Evolutionary conservation across 2,113 vertebrate species (phyloP).

Genomic region (Elanoides forficatus): DNA sequence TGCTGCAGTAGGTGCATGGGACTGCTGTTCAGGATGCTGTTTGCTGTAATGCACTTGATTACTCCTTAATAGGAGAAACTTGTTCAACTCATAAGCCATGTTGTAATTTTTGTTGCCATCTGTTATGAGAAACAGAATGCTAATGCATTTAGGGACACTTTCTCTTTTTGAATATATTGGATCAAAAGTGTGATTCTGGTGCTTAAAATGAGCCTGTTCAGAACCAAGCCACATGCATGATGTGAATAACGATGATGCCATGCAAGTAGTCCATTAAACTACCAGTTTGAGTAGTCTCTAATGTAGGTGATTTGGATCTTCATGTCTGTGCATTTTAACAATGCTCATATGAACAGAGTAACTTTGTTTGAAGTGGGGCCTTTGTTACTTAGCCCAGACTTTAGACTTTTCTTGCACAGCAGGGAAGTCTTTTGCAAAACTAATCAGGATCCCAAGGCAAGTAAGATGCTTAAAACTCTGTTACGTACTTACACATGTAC

Average conservation of each 20-base stretch:
- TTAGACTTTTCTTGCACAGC: neutral
- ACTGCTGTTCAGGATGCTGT: neutral
- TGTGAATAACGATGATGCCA: neutral
- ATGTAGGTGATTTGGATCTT: neutral
- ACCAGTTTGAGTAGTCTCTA: neutral
- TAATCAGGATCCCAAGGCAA: neutral
- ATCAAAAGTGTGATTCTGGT: neutral
- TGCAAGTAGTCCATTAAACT: neutral
- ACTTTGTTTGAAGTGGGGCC: neutral
- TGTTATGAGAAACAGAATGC: neutral
- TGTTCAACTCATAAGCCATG: neutral
- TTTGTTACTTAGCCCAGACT: neutral
- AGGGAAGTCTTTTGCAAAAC: neutral
- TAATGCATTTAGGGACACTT: neutral
- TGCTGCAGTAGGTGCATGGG: neutral
- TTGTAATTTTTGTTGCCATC: neutral
- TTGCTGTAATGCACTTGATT: neutral
- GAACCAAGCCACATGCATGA: neutral
- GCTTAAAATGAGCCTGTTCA: neutral
- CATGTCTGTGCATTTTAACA: neutral
- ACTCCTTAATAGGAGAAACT: neutral
- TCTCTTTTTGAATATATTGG: neutral
- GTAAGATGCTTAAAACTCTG: neutral
- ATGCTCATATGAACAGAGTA: neutral
- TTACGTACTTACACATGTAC: fast-evolving